Base-by-base conservation (phyloP, 2,888 invertebrate species). In the Tribolium freemani region DNA sequence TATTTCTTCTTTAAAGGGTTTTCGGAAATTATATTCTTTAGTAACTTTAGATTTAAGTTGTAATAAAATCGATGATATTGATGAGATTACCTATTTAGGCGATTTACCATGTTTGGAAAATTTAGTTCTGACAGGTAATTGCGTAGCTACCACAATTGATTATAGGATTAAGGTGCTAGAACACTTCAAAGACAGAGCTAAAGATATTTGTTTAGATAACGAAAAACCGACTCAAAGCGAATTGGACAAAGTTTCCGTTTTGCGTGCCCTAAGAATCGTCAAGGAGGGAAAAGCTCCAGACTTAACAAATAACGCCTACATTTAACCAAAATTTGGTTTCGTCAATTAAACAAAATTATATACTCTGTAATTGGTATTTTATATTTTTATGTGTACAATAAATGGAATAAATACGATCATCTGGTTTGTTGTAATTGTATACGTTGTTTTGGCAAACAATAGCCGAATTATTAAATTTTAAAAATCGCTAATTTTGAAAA, bases 161-260 rank as follows among this genome's bases (percentile, higher is more conserved):
- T 98, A 97, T 83, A 90, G 98, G 80, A 93, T 96, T 0, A 94
- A 95, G 82, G 94, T 97, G 1, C 88, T 98, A 76, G 95, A 96
- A 80, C 91, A 94, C 79, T 97, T 98, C 83, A 94, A 94, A 57
- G 91, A 92, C 53, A 90, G 97, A 75, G 95, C 96, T 79, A 88
- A 90, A 9, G 95, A 97, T 84, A 91, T 98, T 44, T 93, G 92
- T 82, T 86, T 98, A 72, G 98, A 99, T 83, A 96, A 95, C 83
- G 94, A 96, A 82, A 93, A 91, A 77, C 93, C 96, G 0, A 93
- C 94, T 8, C 94, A 94, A 81, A 93, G 93, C 78, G 98, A 98
- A 85, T 85, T 97, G 78, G 98, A 98, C 82, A 97, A 96, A 1
- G 96, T 97, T 0, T 92, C 96, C 45, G 94, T 98, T 44, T 87